Percentiles rank a stretch among this genome's conserved stretches.
phyloP scores from a whole-genome alignment of 2,113 vertebrate genomes.

The Raja brachyura region DNA sequence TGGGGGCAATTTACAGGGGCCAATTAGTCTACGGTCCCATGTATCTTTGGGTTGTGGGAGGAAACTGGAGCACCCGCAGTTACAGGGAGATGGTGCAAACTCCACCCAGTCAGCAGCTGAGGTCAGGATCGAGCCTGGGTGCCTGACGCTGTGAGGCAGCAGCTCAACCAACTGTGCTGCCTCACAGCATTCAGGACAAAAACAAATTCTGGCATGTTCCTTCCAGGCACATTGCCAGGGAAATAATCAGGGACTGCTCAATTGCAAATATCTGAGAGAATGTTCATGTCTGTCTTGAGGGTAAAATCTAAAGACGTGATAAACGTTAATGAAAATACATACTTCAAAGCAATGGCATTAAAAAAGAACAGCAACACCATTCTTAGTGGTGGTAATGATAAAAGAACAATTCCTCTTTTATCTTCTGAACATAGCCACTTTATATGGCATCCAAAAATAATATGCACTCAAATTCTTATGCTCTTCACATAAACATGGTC shows the following conservation, averaged over 20 bases:
- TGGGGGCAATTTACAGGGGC: too few relatives aligned
- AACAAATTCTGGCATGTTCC: background rate
- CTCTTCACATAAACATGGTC: background rate
- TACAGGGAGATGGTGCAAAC: too few relatives aligned
- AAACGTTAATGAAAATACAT: conserved; percentile 1
- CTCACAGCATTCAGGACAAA: too few relatives aligned
- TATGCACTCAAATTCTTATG: background rate
- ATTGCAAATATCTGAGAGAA: background rate
- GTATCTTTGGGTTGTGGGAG: too few relatives aligned
- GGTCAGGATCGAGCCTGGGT: too few relatives aligned
- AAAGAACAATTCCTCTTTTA: background rate
- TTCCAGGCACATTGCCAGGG: background rate
- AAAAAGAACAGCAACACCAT: background rate
- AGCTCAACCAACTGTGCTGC: too few relatives aligned
- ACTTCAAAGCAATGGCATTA: background rate
- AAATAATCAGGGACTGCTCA: background rate
- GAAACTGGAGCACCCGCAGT: too few relatives aligned
- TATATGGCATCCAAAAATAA: background rate
- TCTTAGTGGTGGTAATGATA: background rate
- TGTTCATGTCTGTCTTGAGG: background rate
- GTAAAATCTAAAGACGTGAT: background rate
- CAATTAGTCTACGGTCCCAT: too few relatives aligned
- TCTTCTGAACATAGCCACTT: background rate
- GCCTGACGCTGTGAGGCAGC: too few relatives aligned
- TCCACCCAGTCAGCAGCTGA: too few relatives aligned